Evolutionary conservation across 2,797 vertebrate genomes (phyloP), one percentile per base, ranked within the genome.

Genomic region (Characodon lateralis): DNA sequence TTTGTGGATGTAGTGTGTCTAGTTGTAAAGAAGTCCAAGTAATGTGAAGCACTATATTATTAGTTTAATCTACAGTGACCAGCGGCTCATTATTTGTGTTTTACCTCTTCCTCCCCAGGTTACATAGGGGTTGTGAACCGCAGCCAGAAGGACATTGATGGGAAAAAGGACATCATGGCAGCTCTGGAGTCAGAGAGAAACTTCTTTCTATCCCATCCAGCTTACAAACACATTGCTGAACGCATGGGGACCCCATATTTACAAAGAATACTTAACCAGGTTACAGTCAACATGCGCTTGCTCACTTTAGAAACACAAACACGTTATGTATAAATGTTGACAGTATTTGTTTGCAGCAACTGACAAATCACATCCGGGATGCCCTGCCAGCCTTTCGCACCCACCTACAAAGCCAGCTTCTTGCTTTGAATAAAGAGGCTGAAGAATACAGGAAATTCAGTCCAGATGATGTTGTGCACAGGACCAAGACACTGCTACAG

Each of bases 341-440:
- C 53, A 0, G 14, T 81, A 3, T 87, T 84, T 93, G 53, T 90
- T 80, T 80, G 58, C 89, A 97, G 97, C 97, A 98, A 97, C 96
- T 98, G 85, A 98, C 96, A 86, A 97, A 97, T 90, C 98, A 99
- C 91, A 98, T 98, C 86, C 95, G 96, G 69, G 97, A 97, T 56
- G 96, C 95, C 0, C 88, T 98, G 80, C 97, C 97, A 61, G 95
- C 91, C 71, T 96, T 97, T 91, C 94, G 96, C 75, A 95, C 91
- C 92, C 96, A 94, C 75, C 95, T 98, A 3, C 97, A 98, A 91
- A 90, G 89, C 50, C 96, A 97, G 78, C 87, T 98, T 78, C 93
- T 96, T 74, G 92, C 95, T 35, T 91, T 98, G 86, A 96, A 96
- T 80, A 96, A 97, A 78, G 96, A 98, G 89, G 97, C 96, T 5